A percentile compares a stretch with the other conserved stretches of the same genome.
phyloP scores from a whole-genome alignment of 2,888 invertebrate species.

The Idaea straminata region DNA sequence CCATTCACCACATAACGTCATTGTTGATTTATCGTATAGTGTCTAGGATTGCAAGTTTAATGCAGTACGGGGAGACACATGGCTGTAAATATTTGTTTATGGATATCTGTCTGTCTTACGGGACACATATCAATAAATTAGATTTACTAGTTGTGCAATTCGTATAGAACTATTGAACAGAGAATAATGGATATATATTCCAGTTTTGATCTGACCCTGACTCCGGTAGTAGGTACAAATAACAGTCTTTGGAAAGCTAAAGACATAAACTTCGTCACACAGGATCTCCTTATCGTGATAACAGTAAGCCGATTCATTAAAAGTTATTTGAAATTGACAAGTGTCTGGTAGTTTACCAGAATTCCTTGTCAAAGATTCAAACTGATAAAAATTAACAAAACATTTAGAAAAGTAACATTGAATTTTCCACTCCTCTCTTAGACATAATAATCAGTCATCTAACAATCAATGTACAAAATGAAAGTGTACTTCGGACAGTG shows the following conservation, averaged over 20 bases:
- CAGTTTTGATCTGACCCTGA: not conserved
- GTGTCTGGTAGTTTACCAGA: too few relatives aligned
- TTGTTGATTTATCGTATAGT: conserved; percentile 58
- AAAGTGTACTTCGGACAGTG: conserved; percentile 13
- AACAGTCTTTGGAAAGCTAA: not conserved
- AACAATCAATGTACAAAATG: not conserved
- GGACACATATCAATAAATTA: conserved; percentile 5
- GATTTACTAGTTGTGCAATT: conserved; percentile 2
- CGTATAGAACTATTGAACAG: not conserved
- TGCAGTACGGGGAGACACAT: not conserved
- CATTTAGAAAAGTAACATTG: not conserved
- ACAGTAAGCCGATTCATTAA: too few relatives aligned
- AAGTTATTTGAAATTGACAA: too few relatives aligned
- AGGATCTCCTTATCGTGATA: too few relatives aligned
- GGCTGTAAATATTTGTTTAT: conserved; percentile 6
- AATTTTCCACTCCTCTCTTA: not conserved
- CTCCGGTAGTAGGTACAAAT: not conserved
- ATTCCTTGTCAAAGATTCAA: too few relatives aligned
- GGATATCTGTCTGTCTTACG: not conserved
- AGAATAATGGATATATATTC: not conserved
- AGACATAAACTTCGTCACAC: too few relatives aligned
- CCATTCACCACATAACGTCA: conserved; percentile 48
- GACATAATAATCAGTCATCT: conserved; percentile 1
- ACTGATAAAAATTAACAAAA: not conserved
- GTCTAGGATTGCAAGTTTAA: conserved; percentile 18